Evolutionary conservation across 1,140 invertebrate genomes (phyloP).

Genomic region (Thaumatotibia leucotreta): DNA sequence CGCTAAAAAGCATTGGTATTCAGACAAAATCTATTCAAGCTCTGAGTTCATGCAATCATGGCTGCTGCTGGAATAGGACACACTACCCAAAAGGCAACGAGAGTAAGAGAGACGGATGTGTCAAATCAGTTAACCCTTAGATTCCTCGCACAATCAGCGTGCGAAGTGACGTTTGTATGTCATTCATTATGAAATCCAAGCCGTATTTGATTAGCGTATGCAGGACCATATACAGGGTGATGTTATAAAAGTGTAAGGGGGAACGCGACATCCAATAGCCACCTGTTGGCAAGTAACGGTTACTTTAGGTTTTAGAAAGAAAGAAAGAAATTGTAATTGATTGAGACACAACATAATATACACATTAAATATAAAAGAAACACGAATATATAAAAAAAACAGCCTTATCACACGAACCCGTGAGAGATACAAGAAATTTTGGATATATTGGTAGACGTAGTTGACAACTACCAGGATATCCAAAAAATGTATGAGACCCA

Average conservation of each 20-base stretch:
- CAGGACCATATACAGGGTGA: background rate
- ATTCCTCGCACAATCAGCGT: conserved; percentile 69
- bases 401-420: too few relatives aligned
- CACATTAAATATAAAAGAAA: too few relatives aligned
- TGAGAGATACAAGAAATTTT: too few relatives aligned
- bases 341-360: too few relatives aligned
- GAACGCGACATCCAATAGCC: too few relatives aligned
- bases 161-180: conserved; percentile 59
- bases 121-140: conserved; percentile 65
- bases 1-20: too few relatives aligned
- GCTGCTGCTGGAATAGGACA: conserved; percentile 12
- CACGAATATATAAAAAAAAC: too few relatives aligned
- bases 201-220: conserved; percentile 49
- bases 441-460: too few relatives aligned
- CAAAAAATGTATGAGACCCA: too few relatives aligned
- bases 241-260: background rate
- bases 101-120: conserved; percentile 33
- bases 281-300: background rate
- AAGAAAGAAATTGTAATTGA: too few relatives aligned
- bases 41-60: conserved; percentile 3
- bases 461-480: too few relatives aligned
- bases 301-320: background rate
- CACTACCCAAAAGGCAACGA: conserved; percentile 19
- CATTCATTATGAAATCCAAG: conserved; percentile 54
- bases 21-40: conserved; percentile 11